Evolutionary conservation across 2,888 invertebrate genomes (phyloP).

Genomic region (Nycteola revayana): DNA sequence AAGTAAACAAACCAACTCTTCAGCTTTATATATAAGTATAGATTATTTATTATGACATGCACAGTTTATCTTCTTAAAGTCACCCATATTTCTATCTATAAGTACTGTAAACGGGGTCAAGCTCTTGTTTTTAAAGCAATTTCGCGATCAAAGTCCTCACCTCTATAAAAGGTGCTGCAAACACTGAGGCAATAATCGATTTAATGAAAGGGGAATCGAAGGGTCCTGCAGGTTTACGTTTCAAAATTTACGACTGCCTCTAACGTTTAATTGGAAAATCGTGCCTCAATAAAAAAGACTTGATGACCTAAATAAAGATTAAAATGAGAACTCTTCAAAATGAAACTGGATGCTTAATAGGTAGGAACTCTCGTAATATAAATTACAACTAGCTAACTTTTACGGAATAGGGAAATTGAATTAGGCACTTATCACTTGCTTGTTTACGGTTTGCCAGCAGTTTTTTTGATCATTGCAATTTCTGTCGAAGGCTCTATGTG

Average conservation of each 20-base stretch:
- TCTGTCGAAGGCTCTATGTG: no score
- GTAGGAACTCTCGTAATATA: no score
- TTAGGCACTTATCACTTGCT: no score
- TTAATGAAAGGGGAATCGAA: slow-evolving; percentile 74
- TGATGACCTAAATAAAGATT: slow-evolving; percentile 66
- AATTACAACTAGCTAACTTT: no score
- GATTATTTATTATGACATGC: no score
- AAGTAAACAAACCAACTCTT: no score
- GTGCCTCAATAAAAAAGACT: slow-evolving; percentile 70
- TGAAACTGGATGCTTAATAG: slow-evolving; percentile 37
- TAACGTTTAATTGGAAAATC: slow-evolving; percentile 73
- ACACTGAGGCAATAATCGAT: slow-evolving; percentile 66
- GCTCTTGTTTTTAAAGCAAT: slow-evolving; percentile 67
- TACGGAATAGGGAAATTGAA: no score
- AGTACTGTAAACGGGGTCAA: slow-evolving; percentile 42
- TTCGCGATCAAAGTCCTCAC: slow-evolving; percentile 63
- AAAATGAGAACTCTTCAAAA: slow-evolving; percentile 55
- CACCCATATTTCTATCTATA: no score
- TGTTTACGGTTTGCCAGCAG: no score
- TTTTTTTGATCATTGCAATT: no score
- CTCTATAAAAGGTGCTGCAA: slow-evolving; percentile 63
- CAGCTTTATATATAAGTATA: no score
- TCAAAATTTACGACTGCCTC: slow-evolving; percentile 71
- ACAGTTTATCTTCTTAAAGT: no score
- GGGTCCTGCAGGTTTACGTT: slow-evolving; percentile 63